Base-by-base conservation (phyloP, 1,140 invertebrate species). In the Hylyphantes graminicola region DNA sequence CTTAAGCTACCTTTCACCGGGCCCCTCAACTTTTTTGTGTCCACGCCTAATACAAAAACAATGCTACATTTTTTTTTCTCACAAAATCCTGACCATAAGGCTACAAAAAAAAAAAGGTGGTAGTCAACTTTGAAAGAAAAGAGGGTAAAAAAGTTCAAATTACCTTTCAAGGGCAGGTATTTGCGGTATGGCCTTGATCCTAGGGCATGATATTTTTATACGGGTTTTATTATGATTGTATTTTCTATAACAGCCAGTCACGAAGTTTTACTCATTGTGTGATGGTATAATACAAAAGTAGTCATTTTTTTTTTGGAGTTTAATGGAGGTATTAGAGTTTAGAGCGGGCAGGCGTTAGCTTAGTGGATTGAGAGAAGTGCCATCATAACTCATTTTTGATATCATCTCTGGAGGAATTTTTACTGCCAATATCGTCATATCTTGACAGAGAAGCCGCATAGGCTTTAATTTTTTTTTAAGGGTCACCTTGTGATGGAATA, bases 231-330 rank as follows among this genome's bases (percentile, higher is more conserved):
- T 70, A 21, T 10, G 17, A 7, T 78, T 67, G 21, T 78, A 64
- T 76, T 76, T 76, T 76, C 73, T 68, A 81, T 81, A 81, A 15
- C 19, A 51, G 21, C 73, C 63, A 57, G 67, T 73, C 79, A 81
- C 79, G 79, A 73, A 81, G n/a, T 73, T 81, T 73, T 81, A 81
- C 73, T 81, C 79, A 81, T 73, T 81, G 67, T 63, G 79, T 17
- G 35, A 13, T 8, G 68, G 59, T 81, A 54, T 81, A 63, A 81
- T 73, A 73, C 64, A 81, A 64, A 81, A 73, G 67, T 15, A 50
- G 17, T 64, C 10, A 9, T 63, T 61, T 59, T 80, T 68, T 70
- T 50, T 63, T 73, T 10, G 48, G 11, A 21, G 7, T 57, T 51
- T 63, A 63, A 70, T 64, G 15, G 54, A 50, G 59, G 67, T n/a